Conservation (phyloP, 2,888 invertebrate species). For the Liodrosophila aerea region DNA sequence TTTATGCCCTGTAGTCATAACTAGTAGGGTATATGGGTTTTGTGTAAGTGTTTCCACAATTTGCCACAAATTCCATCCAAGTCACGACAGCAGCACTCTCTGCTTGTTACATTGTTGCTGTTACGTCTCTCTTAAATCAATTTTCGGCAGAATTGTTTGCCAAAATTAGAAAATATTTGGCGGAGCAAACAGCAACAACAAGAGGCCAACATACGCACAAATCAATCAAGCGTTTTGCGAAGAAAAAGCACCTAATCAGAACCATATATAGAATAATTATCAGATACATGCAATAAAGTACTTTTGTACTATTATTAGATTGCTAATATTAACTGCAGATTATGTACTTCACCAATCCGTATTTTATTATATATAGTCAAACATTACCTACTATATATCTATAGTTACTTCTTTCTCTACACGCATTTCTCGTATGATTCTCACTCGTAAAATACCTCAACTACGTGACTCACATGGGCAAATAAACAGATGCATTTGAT, state of each 20-base stretch:
- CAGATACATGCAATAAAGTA: too few relatives aligned
- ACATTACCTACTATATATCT: too few relatives aligned
- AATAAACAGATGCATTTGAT: constrained; percentile 7
- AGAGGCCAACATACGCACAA: constrained; percentile 35
- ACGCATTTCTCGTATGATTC: constrained; percentile 45
- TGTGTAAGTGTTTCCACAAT: too few relatives aligned
- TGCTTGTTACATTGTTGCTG: background rate
- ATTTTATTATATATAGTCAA: too few relatives aligned
- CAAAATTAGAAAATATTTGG: constrained; percentile 58
- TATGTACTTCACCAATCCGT: too few relatives aligned
- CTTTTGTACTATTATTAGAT: too few relatives aligned
- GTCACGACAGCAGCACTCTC: too few relatives aligned
- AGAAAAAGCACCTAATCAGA: constrained; percentile 13
- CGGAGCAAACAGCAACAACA: constrained; percentile 10
- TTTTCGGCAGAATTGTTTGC: constrained; percentile 61
- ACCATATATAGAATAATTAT: constrained; percentile 6
- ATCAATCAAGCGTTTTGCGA: constrained; percentile 55
- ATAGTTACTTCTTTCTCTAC: constrained; percentile 6
- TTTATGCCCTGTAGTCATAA: background rate
- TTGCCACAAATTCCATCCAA: too few relatives aligned
- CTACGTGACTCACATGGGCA: constrained; percentile 59
- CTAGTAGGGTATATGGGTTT: background rate
- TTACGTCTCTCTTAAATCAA: constrained; percentile 65
- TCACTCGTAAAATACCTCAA: constrained; percentile 29
- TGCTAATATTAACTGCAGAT: too few relatives aligned